Base-by-base conservation (phyloP, 2,888 invertebrate genomes). In the Drosophila prostipennis region DNA sequence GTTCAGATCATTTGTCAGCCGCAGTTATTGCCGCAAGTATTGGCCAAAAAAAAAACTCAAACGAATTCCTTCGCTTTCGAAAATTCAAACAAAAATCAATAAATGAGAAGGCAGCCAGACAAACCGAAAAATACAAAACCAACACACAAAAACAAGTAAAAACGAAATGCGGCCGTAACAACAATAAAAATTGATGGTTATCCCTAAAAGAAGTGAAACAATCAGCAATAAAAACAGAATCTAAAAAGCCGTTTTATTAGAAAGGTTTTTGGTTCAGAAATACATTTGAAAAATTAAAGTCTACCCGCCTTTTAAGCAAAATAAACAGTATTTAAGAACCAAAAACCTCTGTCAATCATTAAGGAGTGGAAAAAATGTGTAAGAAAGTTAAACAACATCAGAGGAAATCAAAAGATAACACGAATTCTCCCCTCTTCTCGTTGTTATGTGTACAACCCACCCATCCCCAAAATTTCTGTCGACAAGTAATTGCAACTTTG, bases 171-270 rank as follows among this genome's bases (percentile, higher is more conserved):
- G 59, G 76, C 67, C 72, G 75, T 65, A 78, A 74, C 70, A 76
- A 77, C 81, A 79, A 84, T 84, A 84, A 84, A 86, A 81, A 86
- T 84, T 83, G 86, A 86, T 83, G 83, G 87, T 83, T 83, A 83
- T 84, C 81, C 81, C 78, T 60, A 61, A 79, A 64, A 79, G 70
- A 79, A 84, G 77, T 75, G 72, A 83, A 86, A 84, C 87, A 86
- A 84, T 84, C 83, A 83, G 87, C 86, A 79, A 86, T 84, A 86
- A 84, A 86, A 83, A 61, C 64, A 59, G 71, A 69, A 74, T 36
- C 37, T 43, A 23, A 49, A 67, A 48, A 34, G 26, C 14, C 19
- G 6, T 34, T 11, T 7, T 26, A 64, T 29, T 19, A 5, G 32
- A 10, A 53, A 48, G 45, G 7, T 6, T 10, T 0, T 26, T 26